Conservation (phyloP, 2,888 invertebrate genomes). For the Melitaea athalia region DNA sequence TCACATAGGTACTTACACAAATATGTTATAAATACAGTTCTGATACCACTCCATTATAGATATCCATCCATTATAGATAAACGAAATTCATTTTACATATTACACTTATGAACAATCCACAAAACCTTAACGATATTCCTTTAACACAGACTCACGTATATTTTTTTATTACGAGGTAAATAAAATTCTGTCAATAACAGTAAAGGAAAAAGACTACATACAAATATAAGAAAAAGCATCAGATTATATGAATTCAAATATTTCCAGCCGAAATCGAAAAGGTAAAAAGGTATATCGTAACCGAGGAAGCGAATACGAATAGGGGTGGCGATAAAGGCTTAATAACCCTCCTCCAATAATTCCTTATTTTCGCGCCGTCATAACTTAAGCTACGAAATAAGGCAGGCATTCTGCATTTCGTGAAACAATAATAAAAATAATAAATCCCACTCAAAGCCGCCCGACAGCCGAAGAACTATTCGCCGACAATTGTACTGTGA, state of each 20-base stretch:
- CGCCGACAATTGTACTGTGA: slow-evolving; percentile 56
- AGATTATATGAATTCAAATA: slow-evolving; percentile 10
- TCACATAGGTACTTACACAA: too few relatives aligned
- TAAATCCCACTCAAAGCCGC: slow-evolving; percentile 78
- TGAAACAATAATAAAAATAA: slow-evolving; percentile 81
- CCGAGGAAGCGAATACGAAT: slow-evolving; percentile 7
- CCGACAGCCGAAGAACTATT: slow-evolving; percentile 80
- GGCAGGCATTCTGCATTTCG: slow-evolving; percentile 60
- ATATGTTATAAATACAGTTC: too few relatives aligned
- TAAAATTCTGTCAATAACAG: not conserved
- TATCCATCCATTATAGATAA: too few relatives aligned
- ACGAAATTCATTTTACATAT: too few relatives aligned
- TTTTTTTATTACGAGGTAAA: not conserved
- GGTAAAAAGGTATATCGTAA: slow-evolving; percentile 8
- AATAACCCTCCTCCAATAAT: slow-evolving; percentile 37
- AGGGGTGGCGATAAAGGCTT: slow-evolving; percentile 25
- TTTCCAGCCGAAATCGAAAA: slow-evolving; percentile 7
- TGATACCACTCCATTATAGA: too few relatives aligned
- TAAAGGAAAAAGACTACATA: not conserved
- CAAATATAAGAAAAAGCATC: not conserved
- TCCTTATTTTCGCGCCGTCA: slow-evolving; percentile 41
- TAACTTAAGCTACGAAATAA: slow-evolving; percentile 46
- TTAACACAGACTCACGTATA: not conserved
- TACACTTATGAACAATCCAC: too few relatives aligned
- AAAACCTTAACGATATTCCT: too few relatives aligned